phyloP scores from a whole-genome alignment of 2,888 invertebrate genomes.

The Drosophila parthenogenetica region DNA sequence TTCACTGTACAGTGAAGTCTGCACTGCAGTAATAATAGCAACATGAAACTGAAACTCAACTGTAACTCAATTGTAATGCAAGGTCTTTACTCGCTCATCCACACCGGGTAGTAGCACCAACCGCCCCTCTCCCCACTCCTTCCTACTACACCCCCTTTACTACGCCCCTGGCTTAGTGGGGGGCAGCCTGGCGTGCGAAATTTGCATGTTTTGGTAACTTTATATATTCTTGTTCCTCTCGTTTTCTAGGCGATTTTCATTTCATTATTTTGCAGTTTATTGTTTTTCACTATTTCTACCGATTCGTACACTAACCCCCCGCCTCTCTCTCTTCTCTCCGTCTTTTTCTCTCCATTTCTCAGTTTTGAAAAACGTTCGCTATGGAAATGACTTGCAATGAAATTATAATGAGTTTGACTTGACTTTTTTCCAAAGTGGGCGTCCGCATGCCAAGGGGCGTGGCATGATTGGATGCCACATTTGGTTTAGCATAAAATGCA shows the following conservation, averaged over 20 bases:
- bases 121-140: background rate
- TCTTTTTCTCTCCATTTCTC: background rate
- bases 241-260: constrained; percentile 72
- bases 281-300: constrained; percentile 49
- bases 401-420: constrained; percentile 71
- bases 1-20: constrained; percentile 13
- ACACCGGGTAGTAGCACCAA: constrained; percentile 21
- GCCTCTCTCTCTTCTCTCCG: background rate
- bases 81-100: constrained; percentile 65
- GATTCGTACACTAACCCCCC: background rate
- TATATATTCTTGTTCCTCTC: constrained; percentile 46
- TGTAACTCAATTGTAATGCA: constrained; percentile 79
- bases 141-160: background rate
- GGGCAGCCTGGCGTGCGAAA: constrained; percentile 28
- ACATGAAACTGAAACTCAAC: constrained; percentile 59
- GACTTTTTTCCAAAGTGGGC: constrained; percentile 42
- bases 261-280: constrained; percentile 71
- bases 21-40: constrained; percentile 44
- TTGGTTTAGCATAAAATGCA: constrained; percentile 60
- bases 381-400: constrained; percentile 75
- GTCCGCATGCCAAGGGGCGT: constrained; percentile 40
- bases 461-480: constrained; percentile 47
- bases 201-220: constrained; percentile 70
- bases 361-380: constrained; percentile 36
- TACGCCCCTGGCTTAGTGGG: background rate